Evolutionary conservation across 37 sponge, comb jelly and placozoan species (phyloP).

Genomic region (Spongilla lacustris): DNA sequence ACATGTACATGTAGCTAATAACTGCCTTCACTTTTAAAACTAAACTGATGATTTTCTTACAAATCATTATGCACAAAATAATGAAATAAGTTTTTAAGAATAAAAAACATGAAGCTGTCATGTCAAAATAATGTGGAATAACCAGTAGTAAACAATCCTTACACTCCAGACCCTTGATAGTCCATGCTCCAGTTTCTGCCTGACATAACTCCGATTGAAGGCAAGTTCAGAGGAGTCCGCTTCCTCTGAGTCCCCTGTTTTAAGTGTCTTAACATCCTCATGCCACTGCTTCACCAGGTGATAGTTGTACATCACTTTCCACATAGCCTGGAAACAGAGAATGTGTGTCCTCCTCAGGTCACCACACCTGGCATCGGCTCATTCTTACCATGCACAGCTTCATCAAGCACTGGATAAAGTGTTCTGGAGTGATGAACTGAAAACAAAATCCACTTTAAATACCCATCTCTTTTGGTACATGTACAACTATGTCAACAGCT

Average conservation of each 20-base stretch:
- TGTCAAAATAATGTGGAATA: no score
- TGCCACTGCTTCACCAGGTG: conserved; percentile 67
- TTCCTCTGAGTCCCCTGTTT: background rate
- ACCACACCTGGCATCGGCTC: background rate
- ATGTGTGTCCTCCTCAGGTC: background rate
- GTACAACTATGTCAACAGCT: no score
- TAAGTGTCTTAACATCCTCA: background rate
- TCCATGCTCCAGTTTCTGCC: conserved; percentile 66
- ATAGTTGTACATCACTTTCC: conserved; percentile 81
- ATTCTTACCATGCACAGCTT: conserved; percentile 54
- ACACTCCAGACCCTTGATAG: conserved; percentile 77
- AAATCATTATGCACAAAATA: no score
- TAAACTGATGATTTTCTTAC: no score
- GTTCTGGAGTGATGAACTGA: conserved; percentile 41
- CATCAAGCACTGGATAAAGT: conserved; percentile 55
- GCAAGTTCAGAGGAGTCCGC: conserved; percentile 21
- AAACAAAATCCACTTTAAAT: background rate
- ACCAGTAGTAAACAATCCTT: no score
- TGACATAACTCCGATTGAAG: conserved; percentile 64
- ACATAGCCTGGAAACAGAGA: conserved; percentile 52
- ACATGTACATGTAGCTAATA: no score
- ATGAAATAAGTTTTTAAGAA: no score
- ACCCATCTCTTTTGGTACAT: background rate
- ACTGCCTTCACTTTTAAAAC: no score
- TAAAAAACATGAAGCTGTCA: no score